phyloP scores from a whole-genome alignment of 2,888 invertebrate genomes.

The Drosophila nr. medialis region DNA sequence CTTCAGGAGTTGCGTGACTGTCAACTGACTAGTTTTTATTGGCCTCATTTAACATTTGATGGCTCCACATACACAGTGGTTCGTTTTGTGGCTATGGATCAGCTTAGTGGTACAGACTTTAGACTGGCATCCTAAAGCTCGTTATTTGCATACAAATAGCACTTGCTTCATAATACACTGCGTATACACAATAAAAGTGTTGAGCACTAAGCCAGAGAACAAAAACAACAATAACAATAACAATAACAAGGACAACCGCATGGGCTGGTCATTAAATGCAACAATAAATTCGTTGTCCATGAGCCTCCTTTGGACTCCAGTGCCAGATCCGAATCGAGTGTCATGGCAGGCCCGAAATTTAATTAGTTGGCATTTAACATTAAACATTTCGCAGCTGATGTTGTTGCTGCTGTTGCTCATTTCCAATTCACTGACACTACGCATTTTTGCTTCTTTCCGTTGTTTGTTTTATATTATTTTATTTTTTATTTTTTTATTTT shows the following conservation, averaged over 20 bases:
- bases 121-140: slow-evolving; percentile 16
- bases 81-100: slow-evolving; percentile 54
- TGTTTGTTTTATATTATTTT: slow-evolving; percentile 30
- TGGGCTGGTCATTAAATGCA: slow-evolving; percentile 72
- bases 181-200: slow-evolving; percentile 72
- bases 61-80: slow-evolving; percentile 19
- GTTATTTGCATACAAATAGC: slow-evolving; percentile 59
- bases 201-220: slow-evolving; percentile 35
- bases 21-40: slow-evolving; percentile 47
- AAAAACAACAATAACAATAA: slow-evolving; percentile 8
- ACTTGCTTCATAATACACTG: slow-evolving; percentile 61
- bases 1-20: slow-evolving; percentile 34
- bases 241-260: slow-evolving; percentile 55
- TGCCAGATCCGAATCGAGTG: slow-evolving; percentile 44
- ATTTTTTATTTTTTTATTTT: slow-evolving; percentile 60
- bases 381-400: slow-evolving; percentile 58
- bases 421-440: slow-evolving; percentile 42
- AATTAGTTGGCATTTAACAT: slow-evolving; percentile 78
- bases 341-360: slow-evolving; percentile 69
- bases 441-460: slow-evolving; percentile 36
- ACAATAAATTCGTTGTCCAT: slow-evolving; percentile 65
- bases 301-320: slow-evolving; percentile 7
- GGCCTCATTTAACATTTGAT: slow-evolving; percentile 49
- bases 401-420: slow-evolving; percentile 25
- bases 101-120: slow-evolving; percentile 43